These are phyloP conservation scores for Labeo catla DNA, from an alignment of 2,113 vertebrate species.

Conservation along the genomic window DNA sequence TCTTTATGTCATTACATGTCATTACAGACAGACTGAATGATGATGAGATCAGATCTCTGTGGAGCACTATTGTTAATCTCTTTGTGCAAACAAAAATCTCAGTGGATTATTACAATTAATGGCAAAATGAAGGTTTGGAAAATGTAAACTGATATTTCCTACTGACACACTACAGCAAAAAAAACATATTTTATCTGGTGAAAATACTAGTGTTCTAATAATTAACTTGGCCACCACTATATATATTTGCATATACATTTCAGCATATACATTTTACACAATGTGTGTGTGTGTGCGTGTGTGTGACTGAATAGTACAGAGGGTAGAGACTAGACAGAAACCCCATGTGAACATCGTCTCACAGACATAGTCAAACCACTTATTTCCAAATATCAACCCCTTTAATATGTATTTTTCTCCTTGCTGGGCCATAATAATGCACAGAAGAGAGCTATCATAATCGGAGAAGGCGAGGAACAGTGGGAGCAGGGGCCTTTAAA, in stretches of 20 bases:
- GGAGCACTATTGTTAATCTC: too few relatives aligned
- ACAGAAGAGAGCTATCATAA: constrained; percentile 75
- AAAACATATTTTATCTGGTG: too few relatives aligned
- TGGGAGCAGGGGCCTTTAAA: constrained; percentile 76
- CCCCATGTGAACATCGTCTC: constrained; percentile 70
- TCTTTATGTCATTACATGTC: too few relatives aligned
- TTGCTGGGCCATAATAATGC: constrained; percentile 71
- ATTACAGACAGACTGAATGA: too few relatives aligned
- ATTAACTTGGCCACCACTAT: too few relatives aligned
- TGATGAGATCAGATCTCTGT: too few relatives aligned
- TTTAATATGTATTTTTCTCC: constrained; percentile 63
- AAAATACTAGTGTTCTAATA: too few relatives aligned
- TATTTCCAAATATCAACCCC: constrained; percentile 74
- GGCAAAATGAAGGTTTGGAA: too few relatives aligned
- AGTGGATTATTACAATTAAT: too few relatives aligned
- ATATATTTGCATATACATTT: not conserved
- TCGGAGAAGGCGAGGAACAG: constrained; percentile 77
- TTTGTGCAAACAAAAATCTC: too few relatives aligned
- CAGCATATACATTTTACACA: not conserved
- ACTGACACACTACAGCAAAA: too few relatives aligned
- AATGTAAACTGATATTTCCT: too few relatives aligned
- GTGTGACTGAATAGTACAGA: constrained; percentile 51
- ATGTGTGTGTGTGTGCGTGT: not conserved
- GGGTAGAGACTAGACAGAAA: constrained; percentile 60
- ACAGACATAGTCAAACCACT: constrained; percentile 66